Percentiles rank a stretch among this genome's conserved stretches.
Conservation (phyloP, 2,113 vertebrate genomes). For the Dinomys branickii region DNA sequence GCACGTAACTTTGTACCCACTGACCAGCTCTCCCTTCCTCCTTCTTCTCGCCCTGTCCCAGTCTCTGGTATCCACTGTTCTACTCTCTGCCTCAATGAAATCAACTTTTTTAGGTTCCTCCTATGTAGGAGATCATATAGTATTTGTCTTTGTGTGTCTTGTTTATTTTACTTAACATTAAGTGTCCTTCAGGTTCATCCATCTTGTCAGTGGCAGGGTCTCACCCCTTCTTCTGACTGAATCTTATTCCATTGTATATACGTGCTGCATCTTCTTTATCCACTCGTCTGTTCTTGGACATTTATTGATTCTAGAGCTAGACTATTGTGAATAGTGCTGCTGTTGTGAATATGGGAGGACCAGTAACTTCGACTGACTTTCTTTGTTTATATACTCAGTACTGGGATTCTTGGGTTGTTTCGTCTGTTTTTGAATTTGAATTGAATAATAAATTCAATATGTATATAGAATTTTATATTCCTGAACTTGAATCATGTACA, state of each 20-base stretch:
- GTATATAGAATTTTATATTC: neutral
- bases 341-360: neutral
- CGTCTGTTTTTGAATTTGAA: constrained; percentile 14
- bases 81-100: neutral
- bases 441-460: neutral
- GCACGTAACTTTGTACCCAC: neutral
- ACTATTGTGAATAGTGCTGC: neutral
- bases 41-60: neutral
- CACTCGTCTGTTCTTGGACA: neutral
- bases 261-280: neutral
- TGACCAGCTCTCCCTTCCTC: neutral
- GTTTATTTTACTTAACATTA: neutral
- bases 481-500: neutral
- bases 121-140: neutral
- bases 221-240: neutral
- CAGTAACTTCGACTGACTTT: neutral
- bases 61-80: neutral
- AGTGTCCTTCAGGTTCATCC: neutral
- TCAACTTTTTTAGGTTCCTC: neutral
- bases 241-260: neutral
- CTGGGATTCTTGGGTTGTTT: neutral
- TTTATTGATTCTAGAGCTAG: neutral
- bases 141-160: neutral
- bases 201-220: neutral
- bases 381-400: neutral